Evolutionary conservation across 2,888 invertebrate species (phyloP).

Genomic region (Gerosis bhagava): DNA sequence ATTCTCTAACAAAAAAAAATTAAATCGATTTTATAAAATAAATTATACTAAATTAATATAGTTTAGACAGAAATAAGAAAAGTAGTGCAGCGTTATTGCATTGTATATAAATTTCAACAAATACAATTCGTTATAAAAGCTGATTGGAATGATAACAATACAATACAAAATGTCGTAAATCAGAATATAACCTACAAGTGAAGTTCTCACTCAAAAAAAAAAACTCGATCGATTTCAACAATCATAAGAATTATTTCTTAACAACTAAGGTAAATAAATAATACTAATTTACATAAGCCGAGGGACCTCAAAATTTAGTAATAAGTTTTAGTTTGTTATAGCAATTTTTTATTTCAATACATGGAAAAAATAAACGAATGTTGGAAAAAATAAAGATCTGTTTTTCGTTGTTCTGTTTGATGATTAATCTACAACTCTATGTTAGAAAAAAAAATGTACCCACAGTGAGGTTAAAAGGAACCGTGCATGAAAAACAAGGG

Average conservation of each 20-base stretch:
- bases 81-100: too few relatives aligned
- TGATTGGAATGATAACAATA: conserved; percentile 43
- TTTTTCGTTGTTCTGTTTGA: too few relatives aligned
- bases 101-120: conserved; percentile 5
- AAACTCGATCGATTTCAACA: conserved; percentile 39
- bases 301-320: conserved; percentile 33
- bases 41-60: too few relatives aligned
- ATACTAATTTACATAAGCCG: conserved; percentile 72
- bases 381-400: too few relatives aligned
- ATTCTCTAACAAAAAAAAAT: too few relatives aligned
- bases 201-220: conserved; percentile 59
- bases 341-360: not conserved
- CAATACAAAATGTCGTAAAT: conserved; percentile 38
- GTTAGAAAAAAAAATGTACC: too few relatives aligned
- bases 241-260: conserved; percentile 69
- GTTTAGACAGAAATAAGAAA: too few relatives aligned
- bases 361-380: too few relatives aligned
- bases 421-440: too few relatives aligned
- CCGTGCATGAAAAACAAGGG: too few relatives aligned
- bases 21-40: too few relatives aligned
- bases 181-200: conserved; percentile 56
- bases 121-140: conserved; percentile 34
- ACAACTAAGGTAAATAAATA: conserved; percentile 77
- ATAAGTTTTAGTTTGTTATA: not conserved
- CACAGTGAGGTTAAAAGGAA: too few relatives aligned